Base-by-base conservation (phyloP, 2,797 vertebrate species). In the Periparus ater region DNA sequence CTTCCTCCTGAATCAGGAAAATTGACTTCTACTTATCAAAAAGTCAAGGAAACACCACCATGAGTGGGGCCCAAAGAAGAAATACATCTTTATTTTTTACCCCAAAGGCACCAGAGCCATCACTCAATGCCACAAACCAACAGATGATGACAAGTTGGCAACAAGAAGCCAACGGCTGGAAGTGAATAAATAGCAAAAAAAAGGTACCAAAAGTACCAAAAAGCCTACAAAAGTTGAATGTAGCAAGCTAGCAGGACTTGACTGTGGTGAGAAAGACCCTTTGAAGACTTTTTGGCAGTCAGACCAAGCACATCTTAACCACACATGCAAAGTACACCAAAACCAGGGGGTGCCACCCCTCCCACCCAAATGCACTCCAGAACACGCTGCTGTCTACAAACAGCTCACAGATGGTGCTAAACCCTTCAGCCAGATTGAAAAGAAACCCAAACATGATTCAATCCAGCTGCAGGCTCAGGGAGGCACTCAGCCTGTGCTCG, bases 401-500 rank as follows among this genome's bases (percentile, higher is more conserved):
- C 38, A 68, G 54, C 71, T 92, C 71, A 9, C 91, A 94, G 82
- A 88, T 75, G 81, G 47, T 62, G 47, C 29, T n/a, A 32, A 88
- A 70, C 16, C 25, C 55, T 58, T 74, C 72, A 63, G 91, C 38
- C 34, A 61, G 38, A 58, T 0, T 40, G n/a, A 19, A 67, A 78
- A 89, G 79, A 81, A 86, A 74, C 29, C 11, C 53, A 82, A 76
- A 78, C 22, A 30, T 34, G 89, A 96, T 83, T 86, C 80, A 70
- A 25, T 10, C n/a, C 93, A 95, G 82, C 76, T 87, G 90, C 50
- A 80, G 55, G 36, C 57, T 78, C 44, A 32, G 83, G 73, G 79
- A 80, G 48, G 61, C 75, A 71, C 44, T 48, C 62, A 82, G 72
- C 45, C 67, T 15, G 25, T 48, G 45, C 76, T 83, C 48, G 22